These are phyloP conservation scores for Catagonus wagneri DNA, from an alignment of 2,113 vertebrate genomes.

Conservation along the genomic window DNA sequence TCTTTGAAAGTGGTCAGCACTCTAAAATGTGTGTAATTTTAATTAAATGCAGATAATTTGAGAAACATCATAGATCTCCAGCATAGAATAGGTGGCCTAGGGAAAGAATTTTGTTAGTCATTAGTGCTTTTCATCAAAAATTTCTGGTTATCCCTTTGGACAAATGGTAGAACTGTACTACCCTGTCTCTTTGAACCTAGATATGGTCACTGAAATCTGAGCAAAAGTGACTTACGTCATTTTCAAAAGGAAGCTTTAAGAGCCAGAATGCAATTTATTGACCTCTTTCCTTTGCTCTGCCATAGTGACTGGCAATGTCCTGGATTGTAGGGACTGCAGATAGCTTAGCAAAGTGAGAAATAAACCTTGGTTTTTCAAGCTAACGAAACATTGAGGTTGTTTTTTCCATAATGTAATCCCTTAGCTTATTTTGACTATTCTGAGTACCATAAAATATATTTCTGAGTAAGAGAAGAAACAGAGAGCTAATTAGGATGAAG, in stretches of 20 bases:
- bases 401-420: neutral
- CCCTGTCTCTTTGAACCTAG: neutral
- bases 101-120: neutral
- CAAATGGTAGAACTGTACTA: neutral
- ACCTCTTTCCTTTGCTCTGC: neutral
- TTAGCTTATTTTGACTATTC: neutral
- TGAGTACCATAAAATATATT: neutral
- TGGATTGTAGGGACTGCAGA: neutral
- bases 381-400: neutral
- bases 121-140: constrained; percentile 12
- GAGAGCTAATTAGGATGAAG: neutral
- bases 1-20: neutral
- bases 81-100: neutral
- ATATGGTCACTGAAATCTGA: neutral
- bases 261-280: neutral
- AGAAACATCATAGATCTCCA: neutral
- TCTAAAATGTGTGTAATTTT: neutral
- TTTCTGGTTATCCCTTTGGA: neutral
- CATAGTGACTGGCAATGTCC: neutral
- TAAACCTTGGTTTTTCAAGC: neutral
- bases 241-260: neutral
- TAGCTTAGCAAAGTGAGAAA: neutral
- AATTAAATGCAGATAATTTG: constrained; percentile 17
- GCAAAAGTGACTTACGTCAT: neutral
- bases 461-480: neutral